Evolutionary conservation across 2,113 vertebrate genomes (phyloP).

Genomic region (Muntiacus reevesi): DNA sequence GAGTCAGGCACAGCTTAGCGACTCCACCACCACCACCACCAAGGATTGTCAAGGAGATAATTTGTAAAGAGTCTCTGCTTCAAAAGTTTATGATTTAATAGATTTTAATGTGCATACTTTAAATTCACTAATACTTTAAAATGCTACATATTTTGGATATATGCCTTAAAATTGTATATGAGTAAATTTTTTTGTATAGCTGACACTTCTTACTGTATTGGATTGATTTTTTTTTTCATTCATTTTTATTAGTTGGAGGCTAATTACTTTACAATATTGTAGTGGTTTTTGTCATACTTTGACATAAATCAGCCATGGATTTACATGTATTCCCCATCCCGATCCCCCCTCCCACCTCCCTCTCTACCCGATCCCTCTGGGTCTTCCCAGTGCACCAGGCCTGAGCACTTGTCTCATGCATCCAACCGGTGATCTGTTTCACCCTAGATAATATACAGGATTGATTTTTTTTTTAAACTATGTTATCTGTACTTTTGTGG

Average conservation of each 20-base stretch:
- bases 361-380: too few species aligned
- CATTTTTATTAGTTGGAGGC: too few species aligned
- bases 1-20: background rate
- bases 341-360: too few species aligned
- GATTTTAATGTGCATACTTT: constrained; percentile 2
- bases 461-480: background rate
- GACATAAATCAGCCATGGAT: too few species aligned
- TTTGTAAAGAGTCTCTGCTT: constrained; percentile 8
- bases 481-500: background rate
- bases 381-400: too few species aligned
- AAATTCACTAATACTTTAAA: background rate
- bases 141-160: background rate
- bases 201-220: background rate
- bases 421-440: too few species aligned
- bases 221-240: background rate
- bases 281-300: too few species aligned
- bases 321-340: too few species aligned
- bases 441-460: background rate
- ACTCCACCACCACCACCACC: background rate
- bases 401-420: too few species aligned
- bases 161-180: background rate
- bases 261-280: too few species aligned
- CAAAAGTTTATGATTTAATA: background rate
- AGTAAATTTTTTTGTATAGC: constrained; percentile 7
- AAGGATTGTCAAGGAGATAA: background rate